Evolutionary conservation across 37 sponge, comb jelly and placozoan genomes (phyloP).

Genomic region (Theonella swinhoei): DNA sequence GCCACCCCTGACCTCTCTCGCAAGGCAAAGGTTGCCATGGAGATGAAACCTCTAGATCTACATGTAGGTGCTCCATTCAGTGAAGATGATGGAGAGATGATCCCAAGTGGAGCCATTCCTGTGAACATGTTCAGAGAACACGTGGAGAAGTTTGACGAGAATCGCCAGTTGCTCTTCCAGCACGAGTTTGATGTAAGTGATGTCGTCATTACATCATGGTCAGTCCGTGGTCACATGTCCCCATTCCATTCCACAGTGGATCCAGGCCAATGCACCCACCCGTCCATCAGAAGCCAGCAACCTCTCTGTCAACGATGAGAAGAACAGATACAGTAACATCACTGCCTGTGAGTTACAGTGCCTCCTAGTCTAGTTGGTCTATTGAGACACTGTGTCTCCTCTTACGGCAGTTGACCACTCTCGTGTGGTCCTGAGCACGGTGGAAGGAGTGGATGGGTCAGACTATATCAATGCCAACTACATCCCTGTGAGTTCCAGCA

Average conservation of each 20-base stretch:
- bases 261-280: conserved; percentile 31
- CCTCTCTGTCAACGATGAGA: conserved; percentile 57
- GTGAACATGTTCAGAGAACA: conserved; percentile 42
- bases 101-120: conserved; percentile 15
- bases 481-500: conserved; percentile 39
- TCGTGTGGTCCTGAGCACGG: conserved; percentile 45
- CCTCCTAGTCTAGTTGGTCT: not conserved
- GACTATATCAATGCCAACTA: conserved; percentile 87
- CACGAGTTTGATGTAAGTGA: conserved; percentile 53
- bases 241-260: conserved; percentile 23
- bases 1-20: conserved; percentile 22
- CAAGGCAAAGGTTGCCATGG: conserved; percentile 2
- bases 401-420: conserved; percentile 71
- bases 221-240: not conserved
- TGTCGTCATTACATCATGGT: not conserved
- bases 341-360: conserved; percentile 65
- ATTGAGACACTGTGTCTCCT: not conserved
- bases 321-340: conserved; percentile 92
- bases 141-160: conserved; percentile 48
- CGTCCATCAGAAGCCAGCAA: conserved; percentile 48
- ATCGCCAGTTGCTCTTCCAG: conserved; percentile 50
- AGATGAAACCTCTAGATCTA: not conserved
- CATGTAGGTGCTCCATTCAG: too few species aligned
- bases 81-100: not conserved
- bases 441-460: conserved; percentile 50